Evolutionary conservation across 2,888 invertebrate species (phyloP), one percentile per base, ranked within the genome.

Genomic region (Smittia aterrima): DNA sequence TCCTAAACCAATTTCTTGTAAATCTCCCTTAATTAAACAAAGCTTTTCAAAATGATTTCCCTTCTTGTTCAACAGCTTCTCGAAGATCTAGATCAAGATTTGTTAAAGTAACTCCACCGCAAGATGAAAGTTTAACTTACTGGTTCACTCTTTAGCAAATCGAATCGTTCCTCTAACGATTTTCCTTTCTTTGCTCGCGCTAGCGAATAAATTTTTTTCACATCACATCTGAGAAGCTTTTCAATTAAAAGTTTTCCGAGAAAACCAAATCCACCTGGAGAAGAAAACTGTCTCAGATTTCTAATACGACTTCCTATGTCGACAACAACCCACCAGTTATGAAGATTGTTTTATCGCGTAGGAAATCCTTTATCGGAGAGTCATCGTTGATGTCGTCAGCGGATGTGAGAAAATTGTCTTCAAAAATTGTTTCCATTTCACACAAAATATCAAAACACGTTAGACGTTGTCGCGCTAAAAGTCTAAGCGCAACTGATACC

Each of bases 21-120:
- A 74, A 66, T 79, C 78, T 9, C 79, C 79, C 54, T 78, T 78
- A 62, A 79, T 66, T n/a, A 78, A 27, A 1, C 13, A 13, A 25
- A 71, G 27, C 6, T 53, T 76, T 24, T 75, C 75, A n/a, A 79
- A 68, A 6, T 77, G 76, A 3, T 77, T 70, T 78, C 76, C 6
- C 74, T 76, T 16, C 74, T 68, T 25, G 47, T 58, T 58, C 22
- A 58, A 13, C 9, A 58, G 7, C n/a, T 66, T 41, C 20, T n/a
- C 3, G 47, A 66, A 74, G 24, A 74, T 66, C 74, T 74, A 38
- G 20, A 24, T 6, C 54, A 73, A 73, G 1, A 13, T 67, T 53
- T 1, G 25, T 32, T 32, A 32, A 32, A n/a, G n/a, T n/a, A n/a
- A 6, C 32, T 32, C 9, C 32, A 32, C 32, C 32, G 9, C 9